These are phyloP conservation scores for Theropithecus gelada DNA, from an alignment of 2,113 vertebrate genomes.

Conservation along the genomic window DNA sequence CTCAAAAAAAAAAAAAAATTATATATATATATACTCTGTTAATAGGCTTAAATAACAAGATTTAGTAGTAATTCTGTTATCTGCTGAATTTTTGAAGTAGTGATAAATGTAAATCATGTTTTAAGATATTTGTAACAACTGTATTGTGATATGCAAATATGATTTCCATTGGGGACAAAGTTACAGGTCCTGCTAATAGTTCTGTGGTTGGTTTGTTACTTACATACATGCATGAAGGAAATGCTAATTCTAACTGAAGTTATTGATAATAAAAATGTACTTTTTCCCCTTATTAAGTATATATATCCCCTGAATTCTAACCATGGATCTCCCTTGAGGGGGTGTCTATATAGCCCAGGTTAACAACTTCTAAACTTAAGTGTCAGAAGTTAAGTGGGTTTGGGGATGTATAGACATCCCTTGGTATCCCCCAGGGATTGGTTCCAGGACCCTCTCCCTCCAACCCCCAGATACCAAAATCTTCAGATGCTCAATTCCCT, in stretches of 20 bases:
- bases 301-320: not conserved
- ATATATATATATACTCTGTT: not conserved
- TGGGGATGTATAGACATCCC: not conserved
- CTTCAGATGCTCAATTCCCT: not conserved
- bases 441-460: not conserved
- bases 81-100: constrained; percentile 18
- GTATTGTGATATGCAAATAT: not conserved
- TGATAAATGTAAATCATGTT: not conserved
- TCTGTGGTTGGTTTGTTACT: not conserved
- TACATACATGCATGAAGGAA: not conserved
- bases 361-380: not conserved
- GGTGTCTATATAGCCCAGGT: not conserved
- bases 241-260: constrained; percentile 22
- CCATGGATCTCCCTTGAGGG: not conserved
- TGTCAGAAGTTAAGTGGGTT: not conserved
- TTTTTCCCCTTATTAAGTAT: not conserved
- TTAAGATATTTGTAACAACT: not conserved
- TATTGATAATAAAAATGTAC: not conserved
- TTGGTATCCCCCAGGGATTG: not conserved
- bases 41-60: not conserved
- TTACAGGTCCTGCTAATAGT: not conserved
- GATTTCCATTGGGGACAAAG: not conserved
- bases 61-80: not conserved
- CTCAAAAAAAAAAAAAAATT: too few relatives aligned
- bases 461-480: not conserved